phyloP scores from a whole-genome alignment of 2,113 vertebrate species.

The Furnarius figulus region DNA sequence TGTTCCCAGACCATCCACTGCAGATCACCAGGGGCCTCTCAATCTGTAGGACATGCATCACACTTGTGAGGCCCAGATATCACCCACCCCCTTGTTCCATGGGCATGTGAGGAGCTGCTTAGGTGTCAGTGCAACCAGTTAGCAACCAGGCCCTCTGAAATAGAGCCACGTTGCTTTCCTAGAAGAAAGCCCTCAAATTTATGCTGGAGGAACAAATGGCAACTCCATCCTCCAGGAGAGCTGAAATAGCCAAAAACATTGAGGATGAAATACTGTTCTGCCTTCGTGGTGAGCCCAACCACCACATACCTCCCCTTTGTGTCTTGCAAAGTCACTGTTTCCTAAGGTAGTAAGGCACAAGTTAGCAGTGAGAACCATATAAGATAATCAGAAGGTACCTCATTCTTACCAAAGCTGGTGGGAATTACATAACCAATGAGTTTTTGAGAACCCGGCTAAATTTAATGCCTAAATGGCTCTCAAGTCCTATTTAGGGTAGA shows the following conservation, averaged over 20 bases:
- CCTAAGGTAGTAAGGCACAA: background rate
- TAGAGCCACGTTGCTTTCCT: background rate
- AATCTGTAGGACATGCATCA: fast-evolving
- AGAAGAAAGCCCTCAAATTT: background rate
- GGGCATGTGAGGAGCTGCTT: background rate
- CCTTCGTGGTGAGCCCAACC: background rate
- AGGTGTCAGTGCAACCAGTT: background rate
- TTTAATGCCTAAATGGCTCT: background rate
- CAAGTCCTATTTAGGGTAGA: background rate
- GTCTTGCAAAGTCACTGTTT: background rate
- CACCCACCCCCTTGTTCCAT: fast-evolving
- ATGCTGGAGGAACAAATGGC: background rate
- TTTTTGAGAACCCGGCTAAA: background rate
- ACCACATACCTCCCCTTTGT: background rate
- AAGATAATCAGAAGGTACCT: background rate
- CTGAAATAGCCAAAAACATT: background rate
- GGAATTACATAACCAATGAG: background rate
- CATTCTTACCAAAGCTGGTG: background rate
- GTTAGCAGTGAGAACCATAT: background rate
- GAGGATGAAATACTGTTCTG: background rate
- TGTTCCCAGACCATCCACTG: background rate
- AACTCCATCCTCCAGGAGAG: background rate
- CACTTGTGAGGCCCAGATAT: background rate
- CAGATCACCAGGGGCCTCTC: background rate
- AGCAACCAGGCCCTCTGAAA: background rate